Conservation (phyloP, 2,797 vertebrate species). For the Natrix natrix region DNA sequence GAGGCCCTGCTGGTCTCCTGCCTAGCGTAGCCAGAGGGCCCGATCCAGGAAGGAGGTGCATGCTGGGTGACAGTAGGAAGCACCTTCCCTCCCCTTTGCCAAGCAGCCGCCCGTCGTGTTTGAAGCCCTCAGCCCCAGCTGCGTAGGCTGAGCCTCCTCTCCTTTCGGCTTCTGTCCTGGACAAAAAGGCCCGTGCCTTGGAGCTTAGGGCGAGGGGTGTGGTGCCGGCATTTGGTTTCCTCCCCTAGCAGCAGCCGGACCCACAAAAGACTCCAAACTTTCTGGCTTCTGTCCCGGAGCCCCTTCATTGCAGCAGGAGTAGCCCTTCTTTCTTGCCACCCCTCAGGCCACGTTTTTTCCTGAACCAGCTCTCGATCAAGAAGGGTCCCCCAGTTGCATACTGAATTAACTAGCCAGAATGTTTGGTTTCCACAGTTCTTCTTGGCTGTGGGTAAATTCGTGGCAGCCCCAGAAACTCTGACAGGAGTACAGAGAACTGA, state of each 20-base stretch:
- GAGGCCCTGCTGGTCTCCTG: not conserved
- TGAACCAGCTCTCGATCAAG: not conserved
- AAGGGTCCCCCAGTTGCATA: not conserved
- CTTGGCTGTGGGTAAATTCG: too few relatives aligned
- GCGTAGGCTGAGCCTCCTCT: not conserved
- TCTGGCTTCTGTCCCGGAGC: conserved; percentile 3
- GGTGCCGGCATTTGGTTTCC: not conserved
- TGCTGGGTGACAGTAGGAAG: not conserved
- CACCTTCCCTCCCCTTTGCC: not conserved
- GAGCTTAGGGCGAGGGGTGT: not conserved
- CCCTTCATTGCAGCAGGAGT: conserved; percentile 2
- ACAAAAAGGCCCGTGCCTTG: not conserved
- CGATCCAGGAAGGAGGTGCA: not conserved
- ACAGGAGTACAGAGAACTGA: not conserved
- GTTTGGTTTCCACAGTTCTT: not conserved
- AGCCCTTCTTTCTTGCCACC: conserved; percentile 2
- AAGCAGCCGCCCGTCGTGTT: fast-evolving
- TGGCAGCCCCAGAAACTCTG: not conserved
- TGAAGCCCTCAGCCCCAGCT: not conserved
- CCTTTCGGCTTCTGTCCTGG: not conserved
- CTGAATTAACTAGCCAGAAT: not conserved
- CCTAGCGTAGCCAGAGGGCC: not conserved
- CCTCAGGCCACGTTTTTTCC: not conserved
- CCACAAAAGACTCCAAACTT: not conserved
- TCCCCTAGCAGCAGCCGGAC: too few relatives aligned